Evolutionary conservation across 2,888 invertebrate species (phyloP).

Genomic region (Saturnia pavonia): DNA sequence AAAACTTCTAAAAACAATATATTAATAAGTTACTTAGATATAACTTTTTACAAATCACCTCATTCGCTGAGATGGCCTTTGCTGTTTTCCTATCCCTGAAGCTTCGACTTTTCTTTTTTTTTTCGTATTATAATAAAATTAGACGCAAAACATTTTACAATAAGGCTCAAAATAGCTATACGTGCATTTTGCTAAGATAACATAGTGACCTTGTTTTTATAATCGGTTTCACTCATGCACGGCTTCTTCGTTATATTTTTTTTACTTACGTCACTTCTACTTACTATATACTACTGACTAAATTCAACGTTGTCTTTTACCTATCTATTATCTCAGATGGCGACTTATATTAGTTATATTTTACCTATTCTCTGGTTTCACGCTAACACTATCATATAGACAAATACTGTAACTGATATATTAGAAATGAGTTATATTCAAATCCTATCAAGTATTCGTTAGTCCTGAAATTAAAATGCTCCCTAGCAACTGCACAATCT

Average conservation of each 20-base stretch:
- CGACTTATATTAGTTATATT: not conserved
- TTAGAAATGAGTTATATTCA: too few species aligned
- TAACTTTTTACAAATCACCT: not conserved
- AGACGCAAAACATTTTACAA: not conserved
- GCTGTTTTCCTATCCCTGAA: not conserved
- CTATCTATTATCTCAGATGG: not conserved
- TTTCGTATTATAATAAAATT: not conserved
- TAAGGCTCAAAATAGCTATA: not conserved
- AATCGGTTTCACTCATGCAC: slow-evolving; percentile 12
- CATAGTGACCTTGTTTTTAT: slow-evolving; percentile 8
- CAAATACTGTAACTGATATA: too few species aligned
- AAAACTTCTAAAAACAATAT: too few species aligned
- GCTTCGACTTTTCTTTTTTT: not conserved
- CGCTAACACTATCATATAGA: too few species aligned
- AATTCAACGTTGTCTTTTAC: not conserved
- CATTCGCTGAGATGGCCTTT: not conserved
- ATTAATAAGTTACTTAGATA: too few species aligned
- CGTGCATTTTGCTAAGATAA: not conserved
- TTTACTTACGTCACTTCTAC: slow-evolving; percentile 5
- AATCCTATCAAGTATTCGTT: too few species aligned
- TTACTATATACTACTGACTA: not conserved
- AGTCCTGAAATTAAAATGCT: too few species aligned
- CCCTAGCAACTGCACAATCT: not conserved
- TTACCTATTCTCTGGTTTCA: too few species aligned
- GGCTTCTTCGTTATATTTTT: slow-evolving; percentile 1